Evolutionary conservation across 2,797 vertebrate genomes (phyloP), one percentile per base, ranked within the genome.

Genomic region (Falco concolor): DNA sequence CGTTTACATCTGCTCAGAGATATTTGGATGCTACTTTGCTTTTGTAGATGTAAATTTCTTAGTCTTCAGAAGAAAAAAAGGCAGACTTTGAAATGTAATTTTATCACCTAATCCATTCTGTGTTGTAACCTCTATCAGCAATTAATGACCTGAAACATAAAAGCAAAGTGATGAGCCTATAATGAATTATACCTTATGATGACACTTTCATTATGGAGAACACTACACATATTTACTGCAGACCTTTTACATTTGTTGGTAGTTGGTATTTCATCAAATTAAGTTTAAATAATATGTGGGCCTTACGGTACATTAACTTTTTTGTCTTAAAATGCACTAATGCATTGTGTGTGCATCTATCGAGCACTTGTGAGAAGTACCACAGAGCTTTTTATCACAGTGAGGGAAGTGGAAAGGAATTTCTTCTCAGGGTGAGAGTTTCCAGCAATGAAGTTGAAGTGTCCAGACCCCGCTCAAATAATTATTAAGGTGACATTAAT

Each of bases 371-470:
- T 17, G 47, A 78, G 57, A 67, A 24, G 36, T 9, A 23, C 32
- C 3, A 4, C 34, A 5, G 21, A 38, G 30, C 11, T 12, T 27
- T 56, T 44, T n/a, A 8, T 11, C 5, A 0, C 0, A 0, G 12
- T 6, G 28, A 53, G 57, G 67, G 34, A 81, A 23, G 32, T 16
- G 40, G n/a, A 52, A 47, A 77, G 49, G 15, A 32, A 6, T 17
- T 8, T n/a, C 20, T 60, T 18, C 15, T 17, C 17, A 16, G n/a
- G 19, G 11, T 11, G 47, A 74, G 52, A 25, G 15, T 20, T 79
- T 23, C n/a, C 60, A 69, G 72, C 1, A 1, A 28, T 40, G 69
- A 47, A 47, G 53, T 19, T 18, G 17, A 44, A 44, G 44, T 44
- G 44, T 44, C 44, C 44, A 44, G 44, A 44, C 17, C 44, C 44